Evolutionary conservation across 1,140 invertebrate species (phyloP), one percentile per base, ranked within the genome.

Genomic region (Agrypnia vestita): DNA sequence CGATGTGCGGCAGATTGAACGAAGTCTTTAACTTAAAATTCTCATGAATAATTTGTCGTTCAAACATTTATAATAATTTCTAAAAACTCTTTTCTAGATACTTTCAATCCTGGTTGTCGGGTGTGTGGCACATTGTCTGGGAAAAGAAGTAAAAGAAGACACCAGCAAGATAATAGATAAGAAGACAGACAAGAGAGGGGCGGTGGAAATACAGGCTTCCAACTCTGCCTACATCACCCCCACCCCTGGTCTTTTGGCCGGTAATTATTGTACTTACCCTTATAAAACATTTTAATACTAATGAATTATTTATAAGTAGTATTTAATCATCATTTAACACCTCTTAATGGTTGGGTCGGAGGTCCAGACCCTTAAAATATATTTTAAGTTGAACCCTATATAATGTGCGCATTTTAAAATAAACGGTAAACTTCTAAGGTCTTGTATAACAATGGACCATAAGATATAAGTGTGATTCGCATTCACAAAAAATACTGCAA

Each of bases 141-240:
- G 17, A 21, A 75, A 69, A 17, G 61, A 56, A 19, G 76, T 53
- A 13, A 78, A 81, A 15, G 51, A 64, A 43, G 51, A 75, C 51
- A 17, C 17, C 46, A 75, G 46, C 25, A 25, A 47, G 19, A 35
- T 17, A 6, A 67, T 51, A 44, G 79, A 83, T 13, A 83, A 81
- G 73, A 80, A 80, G 10, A 76, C 79, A 0, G 82, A 83, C n/a
- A 83, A 83, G 53, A 69, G 82, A 47, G 82, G 79, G 0, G 79
- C 64, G 15, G 72, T 83, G 6, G 79, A 83, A 55, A 62, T 83
- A 1, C 79, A 76, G 11, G 51, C 49, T 12, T 75, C 76, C 10
- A 49, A 51, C 25, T 78, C 77, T 9, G 76, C 75, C 13, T 83
- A 83, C 46, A 79, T 80, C 10, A 83, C 82, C 59, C 62, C 82